A percentile compares a stretch with the other conserved stretches of the same genome.
Conservation (phyloP, 1,140 invertebrate species). For the Palaemon carinicauda region DNA sequence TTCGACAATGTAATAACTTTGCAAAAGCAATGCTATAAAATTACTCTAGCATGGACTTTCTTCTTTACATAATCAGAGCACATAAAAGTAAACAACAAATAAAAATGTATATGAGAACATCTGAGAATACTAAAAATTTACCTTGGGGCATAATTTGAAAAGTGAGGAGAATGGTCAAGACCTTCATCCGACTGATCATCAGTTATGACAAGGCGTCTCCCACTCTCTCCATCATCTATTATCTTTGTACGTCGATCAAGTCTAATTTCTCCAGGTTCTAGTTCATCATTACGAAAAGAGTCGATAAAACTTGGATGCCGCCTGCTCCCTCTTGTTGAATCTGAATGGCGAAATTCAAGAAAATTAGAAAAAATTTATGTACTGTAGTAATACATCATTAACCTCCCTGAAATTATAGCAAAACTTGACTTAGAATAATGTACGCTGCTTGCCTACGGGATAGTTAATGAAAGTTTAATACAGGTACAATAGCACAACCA, state of each 20-base stretch:
- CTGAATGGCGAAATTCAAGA: not conserved
- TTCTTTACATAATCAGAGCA: not conserved
- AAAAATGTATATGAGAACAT: not conserved
- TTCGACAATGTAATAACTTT: too few relatives aligned
- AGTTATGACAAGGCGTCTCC: conserved; percentile 30
- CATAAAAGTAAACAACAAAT: not conserved
- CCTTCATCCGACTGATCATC: conserved; percentile 44
- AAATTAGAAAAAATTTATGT: too few relatives aligned
- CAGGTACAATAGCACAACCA: too few relatives aligned
- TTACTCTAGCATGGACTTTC: too few relatives aligned
- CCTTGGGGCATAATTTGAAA: conserved; percentile 54
- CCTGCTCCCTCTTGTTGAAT: not conserved
- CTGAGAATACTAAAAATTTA: not conserved
- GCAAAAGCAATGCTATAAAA: too few relatives aligned
- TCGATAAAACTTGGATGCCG: not conserved
- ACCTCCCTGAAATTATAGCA: too few relatives aligned
- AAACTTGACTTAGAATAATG: too few relatives aligned
- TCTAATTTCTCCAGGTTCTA: conserved; percentile 51
- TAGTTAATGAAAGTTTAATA: too few relatives aligned
- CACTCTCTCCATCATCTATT: conserved; percentile 45
- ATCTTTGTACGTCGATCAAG: conserved; percentile 37
- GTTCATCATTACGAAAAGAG: conserved; percentile 8
- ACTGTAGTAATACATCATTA: too few relatives aligned
- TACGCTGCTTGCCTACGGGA: too few relatives aligned
- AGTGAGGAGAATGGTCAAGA: conserved; percentile 49